Percentiles rank a stretch among this genome's conserved stretches.
phyloP scores from a whole-genome alignment of 37 sponge, comb jelly and placozoan genomes.

The Amphimedon queenslandica region DNA sequence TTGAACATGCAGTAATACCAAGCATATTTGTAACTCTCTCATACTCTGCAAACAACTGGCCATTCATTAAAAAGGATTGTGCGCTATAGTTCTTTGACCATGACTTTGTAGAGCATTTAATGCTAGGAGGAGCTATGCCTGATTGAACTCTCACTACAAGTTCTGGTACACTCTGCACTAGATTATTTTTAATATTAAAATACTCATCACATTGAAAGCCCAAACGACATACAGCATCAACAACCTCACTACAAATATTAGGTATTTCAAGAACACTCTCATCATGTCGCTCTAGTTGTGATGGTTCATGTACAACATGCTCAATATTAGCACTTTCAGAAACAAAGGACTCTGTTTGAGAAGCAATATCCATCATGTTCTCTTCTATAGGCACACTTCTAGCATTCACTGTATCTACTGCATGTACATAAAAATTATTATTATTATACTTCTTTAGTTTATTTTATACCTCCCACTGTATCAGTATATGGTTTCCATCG shows the following conservation, averaged over 20 bases:
- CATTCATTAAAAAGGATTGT: conserved; percentile 17
- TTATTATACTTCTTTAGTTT: too few species aligned
- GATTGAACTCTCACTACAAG: neutral
- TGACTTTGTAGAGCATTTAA: conserved; percentile 4
- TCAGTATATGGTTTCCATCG: too few species aligned
- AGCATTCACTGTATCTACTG: too few species aligned
- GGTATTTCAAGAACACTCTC: neutral
- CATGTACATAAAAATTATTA: too few species aligned
- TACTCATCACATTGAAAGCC: neutral
- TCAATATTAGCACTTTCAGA: too few species aligned
- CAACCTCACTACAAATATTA: neutral
- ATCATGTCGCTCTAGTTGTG: too few species aligned
- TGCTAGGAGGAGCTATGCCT: neutral
- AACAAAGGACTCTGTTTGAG: too few species aligned
- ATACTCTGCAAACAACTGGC: neutral
- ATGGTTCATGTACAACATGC: too few species aligned
- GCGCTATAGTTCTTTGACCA: conserved; percentile 17
- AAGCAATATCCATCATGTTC: too few species aligned
- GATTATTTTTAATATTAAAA: neutral
- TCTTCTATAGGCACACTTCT: too few species aligned
- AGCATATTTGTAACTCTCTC: neutral
- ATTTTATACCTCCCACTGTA: too few species aligned
- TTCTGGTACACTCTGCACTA: conserved; percentile 4
- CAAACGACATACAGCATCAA: neutral
- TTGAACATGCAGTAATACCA: neutral